phyloP scores from a whole-genome alignment of 2,113 vertebrate species.

The Aegithalos caudatus region DNA sequence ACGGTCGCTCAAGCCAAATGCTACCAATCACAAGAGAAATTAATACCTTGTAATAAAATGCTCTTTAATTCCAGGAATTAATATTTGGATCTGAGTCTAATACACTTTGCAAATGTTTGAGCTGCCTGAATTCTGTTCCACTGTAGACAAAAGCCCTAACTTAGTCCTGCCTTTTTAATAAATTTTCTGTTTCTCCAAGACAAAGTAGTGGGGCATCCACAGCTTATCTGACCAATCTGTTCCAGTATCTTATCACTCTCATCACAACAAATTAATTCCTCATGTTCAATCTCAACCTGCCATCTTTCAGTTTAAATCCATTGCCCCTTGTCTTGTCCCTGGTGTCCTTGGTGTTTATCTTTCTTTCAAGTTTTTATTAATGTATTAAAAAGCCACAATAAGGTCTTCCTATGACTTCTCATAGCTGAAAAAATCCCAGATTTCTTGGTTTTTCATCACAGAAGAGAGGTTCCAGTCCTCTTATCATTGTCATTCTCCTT shows the following conservation, averaged over 20 bases:
- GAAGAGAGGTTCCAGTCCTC: neutral
- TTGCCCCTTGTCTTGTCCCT: neutral
- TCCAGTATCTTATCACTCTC: neutral
- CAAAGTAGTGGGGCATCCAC: neutral
- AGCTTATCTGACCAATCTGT: neutral
- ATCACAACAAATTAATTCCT: neutral
- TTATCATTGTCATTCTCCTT: neutral
- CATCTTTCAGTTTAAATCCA: neutral
- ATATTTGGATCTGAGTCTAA: neutral
- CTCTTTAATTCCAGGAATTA: neutral
- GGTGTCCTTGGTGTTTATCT: neutral
- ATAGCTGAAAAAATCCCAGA: neutral
- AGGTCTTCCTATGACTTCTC: neutral
- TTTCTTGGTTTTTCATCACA: neutral
- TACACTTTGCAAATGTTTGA: neutral
- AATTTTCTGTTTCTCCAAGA: neutral
- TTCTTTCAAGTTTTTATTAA: neutral
- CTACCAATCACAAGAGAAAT: neutral
- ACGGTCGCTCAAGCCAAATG: neutral
- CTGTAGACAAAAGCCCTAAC: neutral
- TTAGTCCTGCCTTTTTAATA: neutral
- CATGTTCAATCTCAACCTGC: neutral
- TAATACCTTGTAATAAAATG: neutral
- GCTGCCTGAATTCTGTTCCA: neutral
- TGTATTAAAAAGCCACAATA: neutral